Percentiles rank a stretch among this genome's conserved stretches.
phyloP scores from a whole-genome alignment of 2,113 vertebrate species.

The Struthio camelus region DNA sequence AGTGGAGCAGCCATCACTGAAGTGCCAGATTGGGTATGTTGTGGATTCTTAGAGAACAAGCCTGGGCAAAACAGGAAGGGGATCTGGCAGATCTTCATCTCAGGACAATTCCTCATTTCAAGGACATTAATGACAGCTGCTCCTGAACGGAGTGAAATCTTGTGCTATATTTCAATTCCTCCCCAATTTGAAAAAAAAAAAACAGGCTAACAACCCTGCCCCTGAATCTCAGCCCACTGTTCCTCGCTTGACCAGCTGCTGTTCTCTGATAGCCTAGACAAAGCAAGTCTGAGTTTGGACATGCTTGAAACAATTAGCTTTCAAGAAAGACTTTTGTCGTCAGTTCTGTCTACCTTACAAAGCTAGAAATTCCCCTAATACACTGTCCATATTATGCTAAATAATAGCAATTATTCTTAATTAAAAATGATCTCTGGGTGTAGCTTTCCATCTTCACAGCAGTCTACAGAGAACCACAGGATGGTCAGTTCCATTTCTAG shows the following conservation, averaged over 20 bases:
- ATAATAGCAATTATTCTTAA: slow-evolving; percentile 45
- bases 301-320: slow-evolving; percentile 10
- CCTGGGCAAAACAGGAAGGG: neutral
- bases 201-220: neutral
- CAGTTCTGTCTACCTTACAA: slow-evolving; percentile 33
- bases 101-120: neutral
- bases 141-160: neutral
- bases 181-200: neutral
- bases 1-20: neutral
- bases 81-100: neutral
- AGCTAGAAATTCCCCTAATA: slow-evolving; percentile 31
- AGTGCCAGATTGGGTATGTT: neutral
- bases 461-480: neutral
- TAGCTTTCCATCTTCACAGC: slow-evolving; percentile 19
- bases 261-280: neutral
- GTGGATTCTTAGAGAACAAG: neutral
- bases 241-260: neutral
- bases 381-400: neutral
- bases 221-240: neutral
- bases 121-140: neutral
- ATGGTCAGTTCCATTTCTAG: neutral
- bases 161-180: neutral
- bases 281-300: neutral
- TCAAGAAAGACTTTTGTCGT: slow-evolving; percentile 34
- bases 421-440: slow-evolving; percentile 38